These are phyloP conservation scores for Proteles cristata DNA, from an alignment of 2,113 vertebrate genomes.

Conservation along the genomic window DNA sequence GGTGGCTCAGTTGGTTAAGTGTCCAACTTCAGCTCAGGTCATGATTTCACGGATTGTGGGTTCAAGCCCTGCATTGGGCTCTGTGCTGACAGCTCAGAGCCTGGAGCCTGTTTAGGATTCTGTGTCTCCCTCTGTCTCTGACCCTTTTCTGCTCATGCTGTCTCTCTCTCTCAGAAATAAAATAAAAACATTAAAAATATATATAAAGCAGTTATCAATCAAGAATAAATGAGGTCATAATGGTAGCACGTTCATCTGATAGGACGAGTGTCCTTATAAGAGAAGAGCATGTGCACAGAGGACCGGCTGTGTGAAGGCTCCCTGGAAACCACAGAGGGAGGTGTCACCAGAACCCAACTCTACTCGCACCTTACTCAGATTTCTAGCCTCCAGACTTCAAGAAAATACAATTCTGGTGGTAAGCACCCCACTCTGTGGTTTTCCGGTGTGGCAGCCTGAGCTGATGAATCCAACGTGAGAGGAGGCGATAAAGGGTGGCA, in stretches of 20 bases:
- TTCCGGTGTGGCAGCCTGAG: accelerated
- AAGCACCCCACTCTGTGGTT: not conserved
- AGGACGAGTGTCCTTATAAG: not conserved
- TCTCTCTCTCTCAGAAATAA: too few species aligned
- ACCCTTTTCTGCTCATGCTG: too few species aligned
- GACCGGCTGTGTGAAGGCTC: not conserved
- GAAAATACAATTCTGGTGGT: not conserved
- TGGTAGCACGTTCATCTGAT: not conserved
- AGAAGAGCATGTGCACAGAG: not conserved
- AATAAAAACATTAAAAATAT: too few species aligned
- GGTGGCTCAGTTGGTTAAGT: too few species aligned
- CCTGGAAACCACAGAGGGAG: not conserved
- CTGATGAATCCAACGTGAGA: not conserved
- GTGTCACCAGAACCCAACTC: not conserved
- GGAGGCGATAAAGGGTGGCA: not conserved
- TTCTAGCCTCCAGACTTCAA: not conserved
- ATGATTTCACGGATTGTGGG: too few species aligned
- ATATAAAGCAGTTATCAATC: too few species aligned
- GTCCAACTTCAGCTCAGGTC: too few species aligned
- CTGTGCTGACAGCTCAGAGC: too few species aligned
- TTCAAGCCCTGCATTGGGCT: too few species aligned
- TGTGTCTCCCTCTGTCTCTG: too few species aligned
- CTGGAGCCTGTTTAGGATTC: too few species aligned
- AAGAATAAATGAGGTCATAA: not conserved
- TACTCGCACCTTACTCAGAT: not conserved